phyloP scores from a whole-genome alignment of 2,888 invertebrate species.

The Acrobasis consociella region DNA sequence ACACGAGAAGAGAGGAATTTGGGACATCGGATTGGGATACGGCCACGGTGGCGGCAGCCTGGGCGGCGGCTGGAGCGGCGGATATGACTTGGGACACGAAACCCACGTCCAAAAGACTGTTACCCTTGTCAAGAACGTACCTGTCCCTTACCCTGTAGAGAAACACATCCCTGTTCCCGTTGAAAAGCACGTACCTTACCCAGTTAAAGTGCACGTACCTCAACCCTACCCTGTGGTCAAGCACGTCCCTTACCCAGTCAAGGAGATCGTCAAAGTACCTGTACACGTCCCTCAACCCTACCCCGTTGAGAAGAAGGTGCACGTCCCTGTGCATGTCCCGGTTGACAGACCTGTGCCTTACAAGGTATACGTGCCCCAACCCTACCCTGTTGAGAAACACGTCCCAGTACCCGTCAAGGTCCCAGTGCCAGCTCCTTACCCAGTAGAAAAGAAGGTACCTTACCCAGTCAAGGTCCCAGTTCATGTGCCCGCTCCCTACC shows the following conservation, averaged over 20 bases:
- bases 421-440: conserved; percentile 86
- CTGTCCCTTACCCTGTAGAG: conserved; percentile 88
- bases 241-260: conserved; percentile 86
- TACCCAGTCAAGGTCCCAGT: conserved; percentile 85
- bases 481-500: conserved; percentile 84
- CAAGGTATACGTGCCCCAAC: conserved; percentile 82
- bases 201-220: conserved; percentile 86
- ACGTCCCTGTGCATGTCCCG: conserved; percentile 79
- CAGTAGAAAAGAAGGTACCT: conserved; percentile 86
- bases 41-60: conserved; percentile 59
- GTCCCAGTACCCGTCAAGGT: conserved; percentile 86
- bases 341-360: conserved; percentile 79
- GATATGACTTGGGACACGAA: conserved; percentile 62
- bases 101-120: conserved; percentile 84
- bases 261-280: conserved; percentile 83
- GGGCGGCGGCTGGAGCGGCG: conserved; percentile 27
- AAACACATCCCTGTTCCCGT: conserved; percentile 87
- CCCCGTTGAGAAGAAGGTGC: conserved; percentile 85
- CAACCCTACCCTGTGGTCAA: conserved; percentile 87
- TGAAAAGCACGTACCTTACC: conserved; percentile 84
- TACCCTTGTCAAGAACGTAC: conserved; percentile 88
- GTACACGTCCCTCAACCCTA: conserved; percentile 87
- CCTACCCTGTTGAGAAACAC: conserved; percentile 84
- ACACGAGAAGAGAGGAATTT: conserved; percentile 89
- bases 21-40: conserved; percentile 79